phyloP scores from a whole-genome alignment of 1,140 invertebrate species.

The Meloidogyne exigua region DNA sequence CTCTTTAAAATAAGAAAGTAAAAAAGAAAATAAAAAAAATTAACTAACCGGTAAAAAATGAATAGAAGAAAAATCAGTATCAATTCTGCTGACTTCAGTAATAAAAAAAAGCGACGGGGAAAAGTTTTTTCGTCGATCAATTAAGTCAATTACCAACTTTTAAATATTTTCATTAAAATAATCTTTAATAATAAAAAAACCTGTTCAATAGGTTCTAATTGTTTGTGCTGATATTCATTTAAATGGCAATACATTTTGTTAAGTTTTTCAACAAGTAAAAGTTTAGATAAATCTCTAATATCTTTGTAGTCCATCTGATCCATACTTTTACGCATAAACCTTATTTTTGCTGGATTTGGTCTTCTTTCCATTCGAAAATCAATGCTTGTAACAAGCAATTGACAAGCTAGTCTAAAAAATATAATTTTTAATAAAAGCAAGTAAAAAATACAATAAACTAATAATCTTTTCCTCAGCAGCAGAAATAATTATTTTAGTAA shows the following conservation, averaged over 20 bases:
- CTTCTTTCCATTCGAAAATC: slow-evolving; percentile 49
- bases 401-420: slow-evolving; percentile 36
- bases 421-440: slow-evolving; percentile 16
- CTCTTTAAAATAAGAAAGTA: slow-evolving; percentile 25
- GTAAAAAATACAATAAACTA: slow-evolving; percentile 34
- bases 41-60: slow-evolving; percentile 44
- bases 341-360: slow-evolving; percentile 39
- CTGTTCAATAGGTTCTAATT: slow-evolving; percentile 39
- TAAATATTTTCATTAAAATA: not conserved
- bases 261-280: slow-evolving; percentile 43
- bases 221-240: slow-evolving; percentile 45
- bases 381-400: slow-evolving; percentile 41
- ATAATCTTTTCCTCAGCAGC: slow-evolving; percentile 38
- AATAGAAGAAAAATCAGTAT: slow-evolving; percentile 32
- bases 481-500: slow-evolving; percentile 44
- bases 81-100: slow-evolving; percentile 47
- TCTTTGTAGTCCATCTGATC: slow-evolving; percentile 47
- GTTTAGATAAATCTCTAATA: slow-evolving; percentile 47
- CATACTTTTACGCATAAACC: slow-evolving; percentile 44
- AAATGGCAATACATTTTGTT: slow-evolving; percentile 35
- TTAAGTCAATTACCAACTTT: slow-evolving; percentile 45
- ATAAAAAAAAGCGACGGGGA: slow-evolving; percentile 48
- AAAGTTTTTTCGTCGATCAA: slow-evolving; percentile 45
- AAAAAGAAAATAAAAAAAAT: not conserved
- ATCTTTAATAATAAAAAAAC: slow-evolving; percentile 12